Evolutionary conservation across 2,113 vertebrate genomes (phyloP).

Genomic region (Halichoerus grypus): DNA sequence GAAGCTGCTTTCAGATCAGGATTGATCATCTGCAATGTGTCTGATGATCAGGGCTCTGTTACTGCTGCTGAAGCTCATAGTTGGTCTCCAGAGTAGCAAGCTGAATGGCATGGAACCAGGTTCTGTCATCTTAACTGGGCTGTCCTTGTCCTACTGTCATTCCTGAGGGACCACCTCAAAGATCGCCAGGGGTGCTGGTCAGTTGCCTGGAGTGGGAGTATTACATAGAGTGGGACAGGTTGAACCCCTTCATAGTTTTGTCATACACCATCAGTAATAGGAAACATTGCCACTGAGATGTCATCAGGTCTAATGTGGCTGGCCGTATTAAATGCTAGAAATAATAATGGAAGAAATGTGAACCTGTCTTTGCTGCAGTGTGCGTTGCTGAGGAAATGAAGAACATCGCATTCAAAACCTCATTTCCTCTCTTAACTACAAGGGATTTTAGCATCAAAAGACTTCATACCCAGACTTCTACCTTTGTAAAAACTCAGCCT

Average conservation of each 20-base stretch:
- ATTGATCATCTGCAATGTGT: background rate
- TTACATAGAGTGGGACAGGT: background rate
- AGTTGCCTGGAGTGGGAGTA: background rate
- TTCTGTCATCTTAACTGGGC: background rate
- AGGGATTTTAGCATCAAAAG: conserved; percentile 67
- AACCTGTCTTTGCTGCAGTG: conserved; percentile 65
- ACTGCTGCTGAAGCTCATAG: background rate
- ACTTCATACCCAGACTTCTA: background rate
- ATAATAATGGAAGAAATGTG: conserved; percentile 69
- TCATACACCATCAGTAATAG: background rate
- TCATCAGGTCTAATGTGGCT: conserved; percentile 62
- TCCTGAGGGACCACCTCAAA: background rate
- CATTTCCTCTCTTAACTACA: conserved; percentile 69
- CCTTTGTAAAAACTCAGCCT: background rate
- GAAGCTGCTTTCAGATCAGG: background rate
- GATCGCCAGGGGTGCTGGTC: background rate
- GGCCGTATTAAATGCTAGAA: conserved; percentile 57
- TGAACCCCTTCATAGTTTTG: background rate
- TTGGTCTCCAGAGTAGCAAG: background rate
- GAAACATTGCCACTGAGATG: conserved; percentile 24
- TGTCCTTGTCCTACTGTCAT: background rate
- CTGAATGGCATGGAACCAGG: background rate
- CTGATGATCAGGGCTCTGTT: background rate
- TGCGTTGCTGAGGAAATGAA: conserved; percentile 73
- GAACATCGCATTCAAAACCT: conserved; percentile 59